Evolutionary conservation across 2,888 invertebrate genomes (phyloP).

Genomic region (Meloe dianella): DNA sequence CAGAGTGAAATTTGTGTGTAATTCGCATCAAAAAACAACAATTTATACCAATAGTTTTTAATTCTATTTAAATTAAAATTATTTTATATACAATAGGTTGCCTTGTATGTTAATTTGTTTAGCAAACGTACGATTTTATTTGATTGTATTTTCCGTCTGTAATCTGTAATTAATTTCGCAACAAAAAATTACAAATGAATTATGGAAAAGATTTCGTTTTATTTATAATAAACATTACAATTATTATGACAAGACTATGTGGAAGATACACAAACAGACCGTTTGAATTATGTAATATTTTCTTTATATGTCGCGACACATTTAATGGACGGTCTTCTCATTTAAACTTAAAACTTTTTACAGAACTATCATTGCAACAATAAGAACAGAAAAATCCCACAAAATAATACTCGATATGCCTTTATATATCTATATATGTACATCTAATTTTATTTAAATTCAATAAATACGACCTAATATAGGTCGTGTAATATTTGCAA

Average conservation of each 20-base stretch:
- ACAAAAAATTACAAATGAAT: not conserved
- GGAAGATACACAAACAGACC: slow-evolving; percentile 55
- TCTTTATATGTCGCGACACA: not conserved
- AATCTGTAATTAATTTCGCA: not conserved
- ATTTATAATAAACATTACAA: slow-evolving; percentile 49
- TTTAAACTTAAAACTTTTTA: not conserved
- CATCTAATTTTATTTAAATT: slow-evolving; percentile 1
- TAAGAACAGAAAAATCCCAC: slow-evolving; percentile 9
- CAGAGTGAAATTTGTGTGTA: slow-evolving; percentile 63
- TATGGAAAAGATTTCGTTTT: slow-evolving; percentile 39
- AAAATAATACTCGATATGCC: slow-evolving; percentile 12
- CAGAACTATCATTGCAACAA: slow-evolving; percentile 4
- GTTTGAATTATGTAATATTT: slow-evolving; percentile 43
- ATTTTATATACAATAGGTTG: too few relatives aligned
- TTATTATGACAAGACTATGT: slow-evolving; percentile 53
- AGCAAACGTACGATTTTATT: too few relatives aligned
- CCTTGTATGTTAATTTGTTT: too few relatives aligned
- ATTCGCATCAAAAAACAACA: not conserved
- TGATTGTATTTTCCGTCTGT: too few relatives aligned
- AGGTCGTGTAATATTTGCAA: slow-evolving; percentile 16
- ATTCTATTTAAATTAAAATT: too few relatives aligned
- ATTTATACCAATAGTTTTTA: not conserved
- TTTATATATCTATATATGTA: not conserved
- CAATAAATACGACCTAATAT: slow-evolving; percentile 21
- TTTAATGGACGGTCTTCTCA: not conserved